Evolutionary conservation across 2,797 vertebrate genomes (phyloP), one percentile per base, ranked within the genome.

Genomic region (Megalops cyprinoides): DNA sequence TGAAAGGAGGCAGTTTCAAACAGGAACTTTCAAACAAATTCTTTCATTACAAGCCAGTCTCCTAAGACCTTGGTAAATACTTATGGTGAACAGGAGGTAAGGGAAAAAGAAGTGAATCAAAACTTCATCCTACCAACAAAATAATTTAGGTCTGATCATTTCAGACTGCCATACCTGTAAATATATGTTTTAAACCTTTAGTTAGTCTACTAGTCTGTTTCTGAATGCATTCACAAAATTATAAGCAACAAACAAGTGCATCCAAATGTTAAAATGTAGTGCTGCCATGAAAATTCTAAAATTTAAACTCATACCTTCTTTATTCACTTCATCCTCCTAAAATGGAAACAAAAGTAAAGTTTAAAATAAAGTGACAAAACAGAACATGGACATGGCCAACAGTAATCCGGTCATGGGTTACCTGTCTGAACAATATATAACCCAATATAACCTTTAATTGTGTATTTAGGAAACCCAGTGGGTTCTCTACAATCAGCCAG

Each of bases 301-400:
- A 44, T 31, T 92, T 46, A 51, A 62, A 78, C 49, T 82, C 96
- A 97, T 92, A 99, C 98, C 97, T 93, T 93, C 89, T 92, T 85
- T 91, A 87, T 92, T 92, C 86, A 91, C 93, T 93, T 92, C 94
- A 84, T 89, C 94, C 96, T 93, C 95, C 98, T 99, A 93, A 0
- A 86, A 85, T 44, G 3, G 51, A 75, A 87, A 77, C 83, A 76
- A 31, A 76, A n/a, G 4, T 44, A 9, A 71, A 39, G 67, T 9
- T 42, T 42, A 69, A 71, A 44, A 20, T 7, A 20, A 42, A 44
- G 44, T 23, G 6, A 44, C 20, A 71, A 34, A 15, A 71, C 39
- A 44, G n/a, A n/a, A n/a, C n/a, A 44, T 2, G 46, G 23, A 23
- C 18, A n/a, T 44, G 8, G 67, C 37, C 67, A 44, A 71, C 37